Evolutionary conservation across 2,797 vertebrate genomes (phyloP).

Genomic region (Aphelocoma californica): DNA sequence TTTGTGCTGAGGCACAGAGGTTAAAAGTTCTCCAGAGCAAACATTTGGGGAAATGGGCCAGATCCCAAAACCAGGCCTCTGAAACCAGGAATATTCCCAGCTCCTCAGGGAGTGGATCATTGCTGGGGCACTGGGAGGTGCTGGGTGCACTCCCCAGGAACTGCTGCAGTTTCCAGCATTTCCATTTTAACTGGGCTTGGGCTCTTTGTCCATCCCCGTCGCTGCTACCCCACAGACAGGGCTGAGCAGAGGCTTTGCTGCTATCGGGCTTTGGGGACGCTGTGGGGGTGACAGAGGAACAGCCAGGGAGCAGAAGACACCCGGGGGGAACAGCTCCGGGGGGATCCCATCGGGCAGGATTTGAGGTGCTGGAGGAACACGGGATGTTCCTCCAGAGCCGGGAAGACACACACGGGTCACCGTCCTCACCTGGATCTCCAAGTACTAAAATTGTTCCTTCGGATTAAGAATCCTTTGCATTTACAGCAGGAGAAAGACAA

Average conservation of each 20-base stretch:
- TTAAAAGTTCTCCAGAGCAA: not conserved
- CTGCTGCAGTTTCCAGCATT: not conserved
- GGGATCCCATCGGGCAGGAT: rapidly evolving
- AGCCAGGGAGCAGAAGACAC: not conserved
- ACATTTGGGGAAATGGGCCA: rapidly evolving
- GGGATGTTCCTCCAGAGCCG: rapidly evolving
- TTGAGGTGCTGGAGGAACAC: not conserved
- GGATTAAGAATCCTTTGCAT: rapidly evolving
- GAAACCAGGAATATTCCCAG: not conserved
- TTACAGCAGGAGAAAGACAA: not conserved
- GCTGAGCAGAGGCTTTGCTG: not conserved
- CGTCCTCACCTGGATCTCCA: rapidly evolving
- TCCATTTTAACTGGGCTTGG: not conserved
- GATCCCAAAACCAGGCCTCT: not conserved
- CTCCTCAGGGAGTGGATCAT: not conserved
- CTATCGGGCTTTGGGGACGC: not conserved
- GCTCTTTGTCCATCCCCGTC: rapidly evolving
- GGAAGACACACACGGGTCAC: rapidly evolving
- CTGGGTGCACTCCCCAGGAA: not conserved
- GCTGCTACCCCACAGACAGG: not conserved
- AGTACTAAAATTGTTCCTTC: rapidly evolving
- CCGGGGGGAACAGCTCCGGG: too few relatives aligned
- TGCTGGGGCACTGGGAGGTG: not conserved
- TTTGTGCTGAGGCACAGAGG: not conserved
- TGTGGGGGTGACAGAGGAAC: rapidly evolving